Conservation (phyloP, 2,888 invertebrate species). For the Drepana falcataria region DNA sequence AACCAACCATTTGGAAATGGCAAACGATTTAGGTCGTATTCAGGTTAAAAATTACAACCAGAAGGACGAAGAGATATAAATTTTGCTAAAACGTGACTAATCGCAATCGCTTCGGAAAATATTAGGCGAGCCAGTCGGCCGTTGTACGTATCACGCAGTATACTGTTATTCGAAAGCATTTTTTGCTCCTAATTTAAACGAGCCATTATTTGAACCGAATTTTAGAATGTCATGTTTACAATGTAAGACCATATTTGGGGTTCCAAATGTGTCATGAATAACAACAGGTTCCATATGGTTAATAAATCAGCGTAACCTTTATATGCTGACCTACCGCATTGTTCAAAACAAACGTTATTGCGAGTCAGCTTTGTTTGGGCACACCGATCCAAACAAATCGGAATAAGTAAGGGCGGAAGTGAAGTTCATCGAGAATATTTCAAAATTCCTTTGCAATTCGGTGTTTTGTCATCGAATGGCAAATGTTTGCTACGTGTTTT, state of each 20-base stretch:
- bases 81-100: not conserved
- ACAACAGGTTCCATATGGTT: slow-evolving; percentile 24
- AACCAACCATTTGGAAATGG: too few relatives aligned
- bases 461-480: too few relatives aligned
- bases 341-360: slow-evolving; percentile 7
- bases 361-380: slow-evolving; percentile 10
- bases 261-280: slow-evolving; percentile 21
- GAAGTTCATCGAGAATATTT: slow-evolving; percentile 18
- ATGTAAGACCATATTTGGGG: too few relatives aligned
- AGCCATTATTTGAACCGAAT: too few relatives aligned
- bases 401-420: slow-evolving; percentile 13
- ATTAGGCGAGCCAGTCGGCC: not conserved
- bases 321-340: slow-evolving; percentile 14
- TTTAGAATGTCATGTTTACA: too few relatives aligned
- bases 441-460: slow-evolving; percentile 11
- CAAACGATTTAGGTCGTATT: not conserved
- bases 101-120: not conserved
- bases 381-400: slow-evolving; percentile 7
- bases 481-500: too few relatives aligned
- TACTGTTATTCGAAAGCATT: too few relatives aligned
- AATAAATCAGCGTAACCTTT: slow-evolving; percentile 23
- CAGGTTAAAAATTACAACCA: not conserved
- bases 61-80: not conserved
- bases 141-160: too few relatives aligned
- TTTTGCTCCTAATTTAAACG: too few relatives aligned